Conservation (phyloP, 2,888 invertebrate species). For the Ectemnius continuus region DNA sequence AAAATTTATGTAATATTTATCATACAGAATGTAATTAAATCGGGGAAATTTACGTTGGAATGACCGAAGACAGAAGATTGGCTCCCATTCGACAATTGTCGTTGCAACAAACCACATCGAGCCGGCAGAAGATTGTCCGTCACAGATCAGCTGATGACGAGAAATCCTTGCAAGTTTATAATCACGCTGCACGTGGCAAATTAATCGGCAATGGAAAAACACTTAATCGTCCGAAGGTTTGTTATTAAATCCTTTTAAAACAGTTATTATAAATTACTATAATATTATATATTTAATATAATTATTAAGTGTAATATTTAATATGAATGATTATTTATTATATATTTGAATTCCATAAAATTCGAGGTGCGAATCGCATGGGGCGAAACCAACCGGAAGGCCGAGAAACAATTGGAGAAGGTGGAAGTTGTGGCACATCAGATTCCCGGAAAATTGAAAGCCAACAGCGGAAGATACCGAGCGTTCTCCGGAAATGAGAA, state of each 20-base stretch:
- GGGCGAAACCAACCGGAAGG: slow-evolving; percentile 57
- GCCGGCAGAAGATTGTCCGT: slow-evolving; percentile 66
- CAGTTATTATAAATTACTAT: not conserved
- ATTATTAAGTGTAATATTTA: too few species aligned
- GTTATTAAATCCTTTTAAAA: not conserved
- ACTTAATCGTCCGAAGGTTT: slow-evolving; percentile 52
- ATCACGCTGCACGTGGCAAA: slow-evolving; percentile 52
- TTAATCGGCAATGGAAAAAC: slow-evolving; percentile 39
- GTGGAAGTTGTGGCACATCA: slow-evolving; percentile 74
- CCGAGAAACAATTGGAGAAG: slow-evolving; percentile 41
- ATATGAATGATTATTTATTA: too few species aligned
- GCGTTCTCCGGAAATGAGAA: slow-evolving; percentile 46
- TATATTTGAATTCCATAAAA: not conserved
- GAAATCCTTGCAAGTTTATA: slow-evolving; percentile 60
- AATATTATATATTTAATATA: too few species aligned
- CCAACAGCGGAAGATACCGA: slow-evolving; percentile 27
- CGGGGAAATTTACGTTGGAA: slow-evolving; percentile 34
- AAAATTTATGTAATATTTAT: too few species aligned
- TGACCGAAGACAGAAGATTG: slow-evolving; percentile 63
- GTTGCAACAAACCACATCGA: slow-evolving; percentile 66
- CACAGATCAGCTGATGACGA: slow-evolving; percentile 74
- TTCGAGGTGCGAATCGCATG: slow-evolving; percentile 71
- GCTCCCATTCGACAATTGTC: slow-evolving; percentile 72
- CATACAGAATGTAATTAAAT: slow-evolving; percentile 29
- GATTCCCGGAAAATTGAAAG: slow-evolving; percentile 64